Conservation (phyloP, 2,113 vertebrate species). For the Abramis brama region DNA sequence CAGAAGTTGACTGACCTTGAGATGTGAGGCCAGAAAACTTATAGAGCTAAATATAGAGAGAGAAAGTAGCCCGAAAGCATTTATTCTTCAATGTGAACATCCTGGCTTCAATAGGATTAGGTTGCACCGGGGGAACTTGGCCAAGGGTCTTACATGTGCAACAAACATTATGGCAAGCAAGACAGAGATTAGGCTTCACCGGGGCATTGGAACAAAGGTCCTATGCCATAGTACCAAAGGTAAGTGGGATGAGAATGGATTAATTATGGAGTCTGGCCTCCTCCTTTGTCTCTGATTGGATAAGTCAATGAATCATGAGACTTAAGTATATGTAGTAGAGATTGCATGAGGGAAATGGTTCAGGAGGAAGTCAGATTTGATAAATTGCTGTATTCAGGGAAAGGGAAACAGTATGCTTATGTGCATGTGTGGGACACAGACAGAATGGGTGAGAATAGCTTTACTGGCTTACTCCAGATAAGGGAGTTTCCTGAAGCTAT, state of each 20-base stretch:
- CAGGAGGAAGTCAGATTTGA: constrained; percentile 8
- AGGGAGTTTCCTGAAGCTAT: constrained; percentile 21
- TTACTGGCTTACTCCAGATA: constrained; percentile 22
- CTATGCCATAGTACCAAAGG: neutral
- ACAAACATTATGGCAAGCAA: neutral
- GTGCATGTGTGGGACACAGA: constrained; percentile 18
- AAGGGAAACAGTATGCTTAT: neutral
- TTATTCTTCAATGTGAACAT: neutral
- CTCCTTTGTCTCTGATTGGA: neutral
- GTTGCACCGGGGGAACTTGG: neutral
- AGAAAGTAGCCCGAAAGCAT: constrained; percentile 1
- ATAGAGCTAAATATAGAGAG: constrained; percentile 13
- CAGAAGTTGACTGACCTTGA: constrained; percentile 7
- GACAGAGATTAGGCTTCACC: constrained; percentile 7
- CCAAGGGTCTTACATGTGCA: constrained; percentile 8
- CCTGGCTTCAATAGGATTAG: constrained; percentile 13
- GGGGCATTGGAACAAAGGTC: constrained; percentile 41
- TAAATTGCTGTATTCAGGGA: constrained; percentile 1
- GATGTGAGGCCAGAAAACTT: neutral
- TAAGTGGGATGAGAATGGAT: neutral
- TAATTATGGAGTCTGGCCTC: neutral
- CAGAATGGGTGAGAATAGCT: constrained; percentile 24
- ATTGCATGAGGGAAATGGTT: neutral
- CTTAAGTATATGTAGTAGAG: neutral
- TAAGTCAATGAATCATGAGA: neutral